These are phyloP conservation scores for Nemotelus nigrinus DNA, from an alignment of 2,888 invertebrate genomes.

Conservation along the genomic window DNA sequence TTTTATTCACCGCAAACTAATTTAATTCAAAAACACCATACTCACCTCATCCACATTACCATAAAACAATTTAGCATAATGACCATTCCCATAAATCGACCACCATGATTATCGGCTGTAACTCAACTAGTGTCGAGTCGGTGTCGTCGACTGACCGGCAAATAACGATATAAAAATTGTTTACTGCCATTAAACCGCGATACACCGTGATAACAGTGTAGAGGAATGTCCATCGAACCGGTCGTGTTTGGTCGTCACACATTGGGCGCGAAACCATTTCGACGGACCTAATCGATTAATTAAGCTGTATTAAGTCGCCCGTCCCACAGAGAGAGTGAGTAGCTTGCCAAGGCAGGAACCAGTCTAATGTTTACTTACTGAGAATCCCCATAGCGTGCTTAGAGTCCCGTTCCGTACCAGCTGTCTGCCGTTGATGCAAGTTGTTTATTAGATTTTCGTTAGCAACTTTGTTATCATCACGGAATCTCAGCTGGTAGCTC, in stretches of 20 bases:
- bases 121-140: no score
- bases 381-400: neutral
- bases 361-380: neutral
- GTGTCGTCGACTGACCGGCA: neutral
- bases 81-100: no score
- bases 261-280: slow-evolving; percentile 2
- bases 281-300: neutral
- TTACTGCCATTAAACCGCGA: neutral
- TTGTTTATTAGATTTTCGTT: slow-evolving; percentile 7
- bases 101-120: no score
- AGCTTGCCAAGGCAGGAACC: no score
- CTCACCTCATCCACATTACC: no score
- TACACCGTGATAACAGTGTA: no score
- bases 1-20: no score
- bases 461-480: slow-evolving; percentile 4
- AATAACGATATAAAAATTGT: neutral
- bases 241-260: neutral
- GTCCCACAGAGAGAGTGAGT: neutral
- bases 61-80: no score
- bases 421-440: neutral
- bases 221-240: no score
- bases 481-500: neutral
- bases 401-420: no score
- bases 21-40: no score
- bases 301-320: neutral